phyloP scores from a whole-genome alignment of 1,140 invertebrate genomes.

The Homarus americanus region DNA sequence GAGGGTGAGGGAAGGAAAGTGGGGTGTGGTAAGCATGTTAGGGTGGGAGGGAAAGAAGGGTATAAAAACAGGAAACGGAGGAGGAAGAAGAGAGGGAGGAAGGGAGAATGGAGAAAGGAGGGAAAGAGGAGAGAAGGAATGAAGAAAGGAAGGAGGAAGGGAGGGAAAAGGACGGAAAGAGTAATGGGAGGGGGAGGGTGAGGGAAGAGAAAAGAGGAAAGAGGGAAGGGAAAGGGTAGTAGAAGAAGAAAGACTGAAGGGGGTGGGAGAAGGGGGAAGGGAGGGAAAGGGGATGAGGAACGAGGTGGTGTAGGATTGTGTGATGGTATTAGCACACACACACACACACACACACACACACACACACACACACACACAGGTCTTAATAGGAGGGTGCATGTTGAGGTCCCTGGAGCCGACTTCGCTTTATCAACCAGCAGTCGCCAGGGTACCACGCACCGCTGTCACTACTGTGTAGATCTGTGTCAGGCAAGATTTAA shows the following conservation, averaged over 20 bases:
- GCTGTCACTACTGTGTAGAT: too few species aligned
- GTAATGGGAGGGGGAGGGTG: background rate
- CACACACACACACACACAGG: too few species aligned
- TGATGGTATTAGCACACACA: too few species aligned
- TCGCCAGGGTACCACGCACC: too few species aligned
- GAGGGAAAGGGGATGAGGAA: background rate
- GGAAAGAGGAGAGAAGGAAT: background rate
- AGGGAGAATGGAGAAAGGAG: too few species aligned
- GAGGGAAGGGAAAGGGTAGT: background rate
- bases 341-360: too few species aligned
- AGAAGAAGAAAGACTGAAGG: background rate
- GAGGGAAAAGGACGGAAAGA: background rate
- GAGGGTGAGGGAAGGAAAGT: background rate
- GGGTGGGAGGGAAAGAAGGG: background rate
- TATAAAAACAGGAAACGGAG: background rate
- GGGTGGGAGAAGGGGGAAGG: background rate
- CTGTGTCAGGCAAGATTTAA: too few species aligned
- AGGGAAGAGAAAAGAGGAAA: background rate
- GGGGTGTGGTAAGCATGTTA: too few species aligned
- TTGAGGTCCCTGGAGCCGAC: too few species aligned
- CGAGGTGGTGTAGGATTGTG: too few species aligned
- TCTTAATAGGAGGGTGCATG: too few species aligned
- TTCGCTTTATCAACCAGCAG: too few species aligned
- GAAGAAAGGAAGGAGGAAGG: background rate
- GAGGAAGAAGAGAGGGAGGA: background rate